Evolutionary conservation across 2,888 invertebrate genomes (phyloP).

Genomic region (Agriopis leucophaearia): DNA sequence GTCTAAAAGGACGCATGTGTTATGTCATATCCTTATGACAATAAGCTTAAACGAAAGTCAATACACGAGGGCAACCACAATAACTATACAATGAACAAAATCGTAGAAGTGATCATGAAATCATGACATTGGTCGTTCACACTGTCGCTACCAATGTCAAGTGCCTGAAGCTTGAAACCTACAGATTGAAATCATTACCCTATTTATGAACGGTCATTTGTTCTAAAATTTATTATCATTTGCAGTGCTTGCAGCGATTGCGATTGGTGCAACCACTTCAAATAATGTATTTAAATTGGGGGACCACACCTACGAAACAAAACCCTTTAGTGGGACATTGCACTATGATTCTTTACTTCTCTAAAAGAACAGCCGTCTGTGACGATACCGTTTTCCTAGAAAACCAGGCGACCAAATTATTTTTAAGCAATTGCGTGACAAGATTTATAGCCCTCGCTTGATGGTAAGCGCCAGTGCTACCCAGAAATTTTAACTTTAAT

Average conservation of each 20-base stretch:
- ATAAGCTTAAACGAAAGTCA: background rate
- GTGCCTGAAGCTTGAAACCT: constrained; percentile 34
- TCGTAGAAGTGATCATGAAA: constrained; percentile 7
- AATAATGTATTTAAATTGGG: background rate
- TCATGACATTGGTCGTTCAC: constrained; percentile 12
- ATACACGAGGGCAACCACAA: background rate
- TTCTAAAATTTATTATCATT: constrained; percentile 38
- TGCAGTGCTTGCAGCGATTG: constrained; percentile 16
- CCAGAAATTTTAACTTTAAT: too few relatives aligned
- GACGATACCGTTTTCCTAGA: too few relatives aligned
- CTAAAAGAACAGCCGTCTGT: too few relatives aligned
- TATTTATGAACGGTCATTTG: constrained; percentile 24
- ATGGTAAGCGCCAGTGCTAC: too few relatives aligned
- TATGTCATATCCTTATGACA: background rate
- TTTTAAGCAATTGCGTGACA: too few relatives aligned
- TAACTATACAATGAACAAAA: constrained; percentile 6
- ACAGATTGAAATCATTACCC: constrained; percentile 38
- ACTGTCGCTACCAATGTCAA: constrained; percentile 42
- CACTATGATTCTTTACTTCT: background rate
- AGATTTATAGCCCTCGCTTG: too few relatives aligned
- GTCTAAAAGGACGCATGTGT: background rate
- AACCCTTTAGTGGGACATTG: background rate
- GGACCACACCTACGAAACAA: too few relatives aligned
- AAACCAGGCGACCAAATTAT: too few relatives aligned
- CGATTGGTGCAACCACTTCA: constrained; percentile 9